Evolutionary conservation across 2,113 vertebrate species (phyloP), one percentile per base, ranked within the genome.

Genomic region (Onychostoma macrolepis): DNA sequence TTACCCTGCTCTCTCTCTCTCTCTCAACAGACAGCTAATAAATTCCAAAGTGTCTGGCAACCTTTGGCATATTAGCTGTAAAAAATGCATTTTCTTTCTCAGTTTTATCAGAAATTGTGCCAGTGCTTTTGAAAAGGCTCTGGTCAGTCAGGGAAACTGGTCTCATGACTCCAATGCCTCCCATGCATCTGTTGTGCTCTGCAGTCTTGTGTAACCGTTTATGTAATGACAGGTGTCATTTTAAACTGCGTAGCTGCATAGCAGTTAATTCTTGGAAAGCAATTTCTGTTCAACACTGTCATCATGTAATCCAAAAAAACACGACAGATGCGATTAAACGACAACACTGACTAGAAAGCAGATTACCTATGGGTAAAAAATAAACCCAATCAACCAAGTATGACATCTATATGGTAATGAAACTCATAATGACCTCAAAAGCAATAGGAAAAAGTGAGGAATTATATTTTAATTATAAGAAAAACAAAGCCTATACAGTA

Each of bases 181-280:
- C 3, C 36, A 28, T 53, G 50, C 50, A 76, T 80, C 26, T 41
- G n/a, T 75, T 83, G 45, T 28, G n/a, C 81, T 67, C 78, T 21
- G 56, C 5, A 28, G 36, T 67, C 3, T 72, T 38, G 69, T 21
- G 11, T 69, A 69, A 45, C 71, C 21, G 30, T 74, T 50, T 12
- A 67, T 87, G 30, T 77, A 87, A 83, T 33, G 83, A 26, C 77
- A 76, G 83, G 83, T 43, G 83, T 26, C 6, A 26, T 81, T 72
- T 38, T 11, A 63, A 74, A 80, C 63, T 50, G 76, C 28, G 13
- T 81, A 41, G 78, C n/a, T 43, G 7, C 41, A 30, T 75, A 38
- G 28, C 24, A 45, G 61, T 69, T 15, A 4, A 58, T 86, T 58
- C 24, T 61, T 33, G 43, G 56, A 85, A 56, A 36, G 48, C 36